Conservation (phyloP, 2,888 invertebrate genomes). For the Cerceris rybyensis region DNA sequence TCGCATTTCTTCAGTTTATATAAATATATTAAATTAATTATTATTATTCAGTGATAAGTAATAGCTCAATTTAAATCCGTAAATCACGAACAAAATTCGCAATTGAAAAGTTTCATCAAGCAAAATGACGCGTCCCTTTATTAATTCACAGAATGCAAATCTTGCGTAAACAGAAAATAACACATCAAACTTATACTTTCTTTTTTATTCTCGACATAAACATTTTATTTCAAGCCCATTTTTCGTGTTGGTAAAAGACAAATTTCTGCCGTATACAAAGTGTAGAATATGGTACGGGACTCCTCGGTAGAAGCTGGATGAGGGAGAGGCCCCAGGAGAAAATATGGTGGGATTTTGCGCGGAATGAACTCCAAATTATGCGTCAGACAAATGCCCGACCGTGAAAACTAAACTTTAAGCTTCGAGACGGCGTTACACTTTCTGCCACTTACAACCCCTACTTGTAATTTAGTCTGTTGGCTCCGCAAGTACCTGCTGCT, state of each 20-base stretch:
- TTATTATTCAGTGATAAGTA: no score
- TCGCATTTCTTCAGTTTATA: no score
- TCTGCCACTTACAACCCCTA: constrained; percentile 61
- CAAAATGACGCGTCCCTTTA: not conserved
- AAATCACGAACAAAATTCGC: not conserved
- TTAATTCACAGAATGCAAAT: not conserved
- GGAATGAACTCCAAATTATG: constrained; percentile 74
- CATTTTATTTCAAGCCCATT: not conserved
- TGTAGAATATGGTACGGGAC: not conserved
- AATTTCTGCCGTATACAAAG: not conserved
- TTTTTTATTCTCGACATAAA: not conserved
- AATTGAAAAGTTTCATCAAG: not conserved
- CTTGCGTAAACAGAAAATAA: not conserved
- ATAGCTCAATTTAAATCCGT: no score
- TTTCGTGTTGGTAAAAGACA: not conserved
- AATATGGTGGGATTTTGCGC: constrained; percentile 69
- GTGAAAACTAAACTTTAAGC: constrained; percentile 74
- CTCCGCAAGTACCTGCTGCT: constrained; percentile 1
- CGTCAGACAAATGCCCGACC: constrained; percentile 73
- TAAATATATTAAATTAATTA: no score
- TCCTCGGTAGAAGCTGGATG: not conserved
- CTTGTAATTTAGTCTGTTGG: constrained; percentile 40
- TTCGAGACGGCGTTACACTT: constrained; percentile 65
- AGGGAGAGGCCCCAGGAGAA: constrained; percentile 27
- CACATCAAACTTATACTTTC: not conserved